phyloP scores from a whole-genome alignment of 2,113 vertebrate genomes.

The Heterotis niloticus region DNA sequence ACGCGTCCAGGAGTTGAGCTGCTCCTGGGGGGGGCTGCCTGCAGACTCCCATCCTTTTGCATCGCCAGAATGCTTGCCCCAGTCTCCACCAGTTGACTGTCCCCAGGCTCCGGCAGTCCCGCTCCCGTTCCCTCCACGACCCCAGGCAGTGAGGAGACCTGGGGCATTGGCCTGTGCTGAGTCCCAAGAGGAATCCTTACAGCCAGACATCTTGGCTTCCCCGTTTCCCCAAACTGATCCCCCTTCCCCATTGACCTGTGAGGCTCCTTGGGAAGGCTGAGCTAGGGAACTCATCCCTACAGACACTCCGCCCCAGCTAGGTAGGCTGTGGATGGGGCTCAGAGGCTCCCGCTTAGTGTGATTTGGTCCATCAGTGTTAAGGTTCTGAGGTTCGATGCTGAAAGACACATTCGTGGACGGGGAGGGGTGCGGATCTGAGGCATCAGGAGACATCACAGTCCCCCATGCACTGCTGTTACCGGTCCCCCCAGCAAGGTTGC shows the following conservation, averaged over 20 bases:
- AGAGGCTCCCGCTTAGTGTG: slow-evolving; percentile 81
- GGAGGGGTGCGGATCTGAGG: slow-evolving; percentile 83
- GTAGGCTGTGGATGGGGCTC: slow-evolving; percentile 84
- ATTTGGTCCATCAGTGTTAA: slow-evolving; percentile 95
- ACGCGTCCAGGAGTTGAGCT: slow-evolving; percentile 77
- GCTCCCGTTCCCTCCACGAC: slow-evolving; percentile 70
- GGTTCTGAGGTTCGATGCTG: slow-evolving; percentile 92
- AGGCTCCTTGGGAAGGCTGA: slow-evolving; percentile 82
- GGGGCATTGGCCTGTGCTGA: slow-evolving; percentile 70
- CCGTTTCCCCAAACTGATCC: slow-evolving; percentile 86
- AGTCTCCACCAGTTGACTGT: slow-evolving; percentile 68
- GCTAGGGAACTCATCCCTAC: slow-evolving; percentile 76
- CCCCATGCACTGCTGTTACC: slow-evolving; percentile 80
- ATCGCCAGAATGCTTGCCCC: slow-evolving; percentile 67
- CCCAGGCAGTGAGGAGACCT: slow-evolving; percentile 79
- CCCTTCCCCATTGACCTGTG: slow-evolving; percentile 65
- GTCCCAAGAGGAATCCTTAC: slow-evolving; percentile 78
- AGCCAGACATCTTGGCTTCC: slow-evolving; percentile 66
- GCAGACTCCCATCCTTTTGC: slow-evolving; percentile 79
- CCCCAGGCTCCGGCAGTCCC: slow-evolving; percentile 79
- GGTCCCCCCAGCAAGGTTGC: slow-evolving; percentile 63
- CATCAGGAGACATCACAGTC: slow-evolving; percentile 81
- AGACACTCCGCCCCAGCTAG: slow-evolving; percentile 83
- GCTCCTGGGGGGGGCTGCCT: slow-evolving; percentile 57
- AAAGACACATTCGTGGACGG: slow-evolving; percentile 88